A percentile compares a stretch with the other conserved stretches of the same genome.
phyloP scores from a whole-genome alignment of 2,888 invertebrate species.

The Limulus polyphemus region DNA sequence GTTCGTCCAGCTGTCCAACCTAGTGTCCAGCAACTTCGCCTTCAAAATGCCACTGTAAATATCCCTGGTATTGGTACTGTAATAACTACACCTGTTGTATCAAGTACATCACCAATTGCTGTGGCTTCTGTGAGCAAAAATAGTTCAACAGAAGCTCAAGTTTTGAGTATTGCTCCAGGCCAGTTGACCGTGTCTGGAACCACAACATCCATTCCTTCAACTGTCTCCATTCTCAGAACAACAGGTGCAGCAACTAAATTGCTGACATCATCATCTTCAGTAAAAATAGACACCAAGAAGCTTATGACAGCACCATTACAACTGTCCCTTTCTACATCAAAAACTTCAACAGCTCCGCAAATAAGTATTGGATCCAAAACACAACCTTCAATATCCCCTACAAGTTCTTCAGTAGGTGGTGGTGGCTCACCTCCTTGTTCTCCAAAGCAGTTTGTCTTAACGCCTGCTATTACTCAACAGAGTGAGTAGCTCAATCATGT shows the following conservation, averaged over 20 bases:
- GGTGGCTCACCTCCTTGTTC: conserved; percentile 17
- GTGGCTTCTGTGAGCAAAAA: conserved; percentile 2
- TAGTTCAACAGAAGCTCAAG: too few species aligned
- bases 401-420: conserved; percentile 24
- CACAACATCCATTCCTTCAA: too few species aligned
- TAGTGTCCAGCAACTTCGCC: conserved; percentile 29
- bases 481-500: conserved; percentile 39
- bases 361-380: not conserved
- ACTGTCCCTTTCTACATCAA: too few species aligned
- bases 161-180: too few species aligned
- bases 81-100: conserved; percentile 8
- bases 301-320: too few species aligned
- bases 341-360: not conserved
- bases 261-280: too few species aligned
- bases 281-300: too few species aligned
- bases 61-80: conserved; percentile 17
- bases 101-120: conserved; percentile 3
- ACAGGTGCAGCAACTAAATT: too few species aligned
- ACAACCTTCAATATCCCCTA: conserved; percentile 29
- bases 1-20: conserved; percentile 21
- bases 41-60: conserved; percentile 15
- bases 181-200: too few species aligned
- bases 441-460: conserved; percentile 62
- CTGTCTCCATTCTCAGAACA: too few species aligned
- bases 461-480: conserved; percentile 85